phyloP scores from a whole-genome alignment of 2,797 vertebrate genomes.

The Sphaeramia orbicularis region DNA sequence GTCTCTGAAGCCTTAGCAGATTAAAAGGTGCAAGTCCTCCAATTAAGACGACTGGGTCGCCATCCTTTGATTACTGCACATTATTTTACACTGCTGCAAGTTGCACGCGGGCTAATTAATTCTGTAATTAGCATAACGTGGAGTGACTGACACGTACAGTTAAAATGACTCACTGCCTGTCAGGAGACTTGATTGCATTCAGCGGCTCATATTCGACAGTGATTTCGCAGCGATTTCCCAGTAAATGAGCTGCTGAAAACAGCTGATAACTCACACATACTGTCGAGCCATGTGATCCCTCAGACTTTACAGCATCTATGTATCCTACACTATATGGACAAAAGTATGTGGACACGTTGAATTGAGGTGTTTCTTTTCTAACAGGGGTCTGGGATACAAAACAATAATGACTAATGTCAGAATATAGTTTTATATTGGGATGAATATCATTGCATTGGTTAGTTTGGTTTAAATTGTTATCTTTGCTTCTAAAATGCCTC shows the following conservation, averaged over 20 bases:
- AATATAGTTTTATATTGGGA: no score
- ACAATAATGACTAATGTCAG: no score
- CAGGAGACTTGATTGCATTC: slow-evolving; percentile 68
- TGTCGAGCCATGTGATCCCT: slow-evolving; percentile 1
- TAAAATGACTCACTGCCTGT: slow-evolving; percentile 62
- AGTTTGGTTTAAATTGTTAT: no score
- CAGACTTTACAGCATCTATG: no score
- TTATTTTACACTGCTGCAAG: slow-evolving; percentile 74
- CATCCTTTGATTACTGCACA: slow-evolving; percentile 75
- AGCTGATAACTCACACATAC: slow-evolving; percentile 29
- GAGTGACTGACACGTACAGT: slow-evolving; percentile 71
- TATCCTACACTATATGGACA: no score
- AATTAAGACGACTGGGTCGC: slow-evolving; percentile 69
- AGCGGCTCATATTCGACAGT: slow-evolving; percentile 57
- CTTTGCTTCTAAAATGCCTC: no score
- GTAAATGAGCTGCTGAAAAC: slow-evolving; percentile 41
- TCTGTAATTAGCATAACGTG: slow-evolving; percentile 80
- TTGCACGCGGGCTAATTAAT: slow-evolving; percentile 75
- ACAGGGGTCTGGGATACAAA: no score
- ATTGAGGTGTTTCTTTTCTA: no score
- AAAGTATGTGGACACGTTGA: no score
- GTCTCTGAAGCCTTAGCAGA: slow-evolving; percentile 60
- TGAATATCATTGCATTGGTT: no score
- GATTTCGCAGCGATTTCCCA: slow-evolving; percentile 50
- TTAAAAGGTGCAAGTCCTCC: slow-evolving; percentile 72